These are phyloP conservation scores for Euphydryas editha DNA, from an alignment of 2,888 invertebrate genomes.

Conservation along the genomic window DNA sequence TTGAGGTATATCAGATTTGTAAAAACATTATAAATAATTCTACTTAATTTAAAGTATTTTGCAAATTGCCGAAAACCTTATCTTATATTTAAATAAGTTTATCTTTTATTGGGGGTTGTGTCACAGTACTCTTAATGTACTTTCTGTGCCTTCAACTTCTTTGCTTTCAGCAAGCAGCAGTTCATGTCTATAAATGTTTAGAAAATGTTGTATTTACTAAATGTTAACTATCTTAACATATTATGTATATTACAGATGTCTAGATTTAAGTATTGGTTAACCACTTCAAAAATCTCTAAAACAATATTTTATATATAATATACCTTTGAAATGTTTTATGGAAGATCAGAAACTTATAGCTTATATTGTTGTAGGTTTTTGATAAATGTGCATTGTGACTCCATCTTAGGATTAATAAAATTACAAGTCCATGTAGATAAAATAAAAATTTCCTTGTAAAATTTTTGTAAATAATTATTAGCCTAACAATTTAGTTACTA, in stretches of 20 bases:
- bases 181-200: conserved; percentile 58
- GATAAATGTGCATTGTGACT: conserved; percentile 67
- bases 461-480: conserved; percentile 68
- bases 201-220: conserved; percentile 52
- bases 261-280: conserved; percentile 35
- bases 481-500: conserved; percentile 51
- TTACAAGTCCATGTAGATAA: conserved; percentile 75
- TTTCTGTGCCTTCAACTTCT: conserved; percentile 74
- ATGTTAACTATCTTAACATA: conserved; percentile 44
- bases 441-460: conserved; percentile 55
- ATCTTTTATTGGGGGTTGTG: conserved; percentile 63
- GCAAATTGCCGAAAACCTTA: conserved; percentile 50
- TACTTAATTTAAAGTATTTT: conserved; percentile 28
- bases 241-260: conserved; percentile 40
- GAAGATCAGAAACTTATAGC: conserved; percentile 28
- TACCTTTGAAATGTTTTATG: conserved; percentile 35
- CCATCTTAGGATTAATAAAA: conserved; percentile 57
- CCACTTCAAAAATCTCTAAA: conserved; percentile 35
- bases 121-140: conserved; percentile 64
- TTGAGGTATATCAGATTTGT: background rate
- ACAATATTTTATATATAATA: conserved; percentile 40
- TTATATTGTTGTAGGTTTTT: conserved; percentile 39
- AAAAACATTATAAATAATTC: conserved; percentile 8
- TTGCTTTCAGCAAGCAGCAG: conserved; percentile 60
- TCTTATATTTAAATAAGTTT: conserved; percentile 39